Evolutionary conservation across 92 coral and sea anemone genomes (phyloP).

Genomic region (Phenganax subtilis): DNA sequence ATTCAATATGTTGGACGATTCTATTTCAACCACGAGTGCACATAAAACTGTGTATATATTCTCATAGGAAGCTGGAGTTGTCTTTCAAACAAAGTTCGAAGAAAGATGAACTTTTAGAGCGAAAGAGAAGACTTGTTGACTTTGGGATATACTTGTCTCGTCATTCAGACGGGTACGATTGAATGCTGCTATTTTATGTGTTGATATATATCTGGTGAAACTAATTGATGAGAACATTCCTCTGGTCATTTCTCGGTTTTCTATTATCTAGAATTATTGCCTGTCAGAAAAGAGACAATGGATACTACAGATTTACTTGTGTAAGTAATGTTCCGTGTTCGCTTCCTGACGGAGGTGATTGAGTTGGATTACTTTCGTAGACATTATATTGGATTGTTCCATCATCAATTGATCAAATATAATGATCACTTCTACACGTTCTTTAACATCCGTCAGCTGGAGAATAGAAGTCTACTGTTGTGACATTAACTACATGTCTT

Average conservation of each 20-base stretch:
- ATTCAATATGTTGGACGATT: neutral
- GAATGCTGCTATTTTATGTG: neutral
- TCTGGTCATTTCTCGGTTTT: neutral
- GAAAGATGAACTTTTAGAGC: constrained; percentile 58
- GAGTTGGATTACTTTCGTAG: neutral
- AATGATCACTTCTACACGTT: too few species aligned
- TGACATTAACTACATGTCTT: neutral
- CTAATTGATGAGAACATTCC: neutral
- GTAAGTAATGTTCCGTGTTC: neutral
- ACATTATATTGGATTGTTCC: too few species aligned
- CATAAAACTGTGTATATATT: neutral
- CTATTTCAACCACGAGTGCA: neutral
- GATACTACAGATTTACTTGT: constrained; percentile 20
- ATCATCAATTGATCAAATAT: too few species aligned
- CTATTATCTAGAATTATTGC: constrained; percentile 4
- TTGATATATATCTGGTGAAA: neutral
- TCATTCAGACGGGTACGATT: constrained; percentile 64
- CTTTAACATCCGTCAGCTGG: too few species aligned
- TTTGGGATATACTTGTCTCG: constrained; percentile 74
- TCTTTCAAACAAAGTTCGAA: constrained; percentile 56
- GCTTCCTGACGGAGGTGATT: neutral
- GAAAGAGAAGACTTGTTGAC: constrained; percentile 69
- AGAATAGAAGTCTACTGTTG: neutral
- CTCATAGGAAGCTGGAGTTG: constrained; percentile 66
- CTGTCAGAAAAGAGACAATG: constrained; percentile 27